Evolutionary conservation across 2,113 vertebrate species (phyloP).

Genomic region (Theropithecus gelada): DNA sequence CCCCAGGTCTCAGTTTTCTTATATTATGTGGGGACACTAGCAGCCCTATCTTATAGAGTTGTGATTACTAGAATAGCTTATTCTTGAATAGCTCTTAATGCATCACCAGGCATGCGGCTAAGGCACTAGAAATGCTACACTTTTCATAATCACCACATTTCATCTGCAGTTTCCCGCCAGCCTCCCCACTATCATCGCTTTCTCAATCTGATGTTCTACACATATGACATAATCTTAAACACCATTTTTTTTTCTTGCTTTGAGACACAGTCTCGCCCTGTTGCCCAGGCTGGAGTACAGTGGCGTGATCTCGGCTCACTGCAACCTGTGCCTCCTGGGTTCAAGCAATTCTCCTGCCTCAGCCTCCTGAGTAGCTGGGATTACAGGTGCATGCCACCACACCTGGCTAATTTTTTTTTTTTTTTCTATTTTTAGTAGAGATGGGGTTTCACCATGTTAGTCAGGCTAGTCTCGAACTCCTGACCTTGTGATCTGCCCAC

Average conservation of each 20-base stretch:
- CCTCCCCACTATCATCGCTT: neutral
- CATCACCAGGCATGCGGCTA: neutral
- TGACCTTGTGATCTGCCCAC: too few species aligned
- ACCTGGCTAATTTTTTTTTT: too few species aligned
- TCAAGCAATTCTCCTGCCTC: too few species aligned
- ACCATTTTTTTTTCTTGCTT: neutral
- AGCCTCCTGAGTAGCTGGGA: too few species aligned
- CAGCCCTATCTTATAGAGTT: neutral
- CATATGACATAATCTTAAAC: neutral
- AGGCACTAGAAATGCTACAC: neutral
- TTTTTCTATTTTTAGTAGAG: too few species aligned
- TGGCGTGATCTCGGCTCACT: accelerated
- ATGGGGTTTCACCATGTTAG: too few species aligned
- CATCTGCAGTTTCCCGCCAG: neutral
- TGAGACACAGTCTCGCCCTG: too few species aligned
- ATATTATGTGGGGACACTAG: neutral
- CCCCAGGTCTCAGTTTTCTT: neutral
- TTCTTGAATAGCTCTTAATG: neutral
- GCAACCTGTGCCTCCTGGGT: too few species aligned
- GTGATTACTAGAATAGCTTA: neutral
- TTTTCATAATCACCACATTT: neutral
- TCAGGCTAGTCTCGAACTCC: too few species aligned
- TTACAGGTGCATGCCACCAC: too few species aligned
- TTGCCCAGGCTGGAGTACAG: too few species aligned
- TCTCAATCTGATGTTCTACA: neutral